Base-by-base conservation (phyloP, 2,113 vertebrate genomes). In the Leucosticte australis region DNA sequence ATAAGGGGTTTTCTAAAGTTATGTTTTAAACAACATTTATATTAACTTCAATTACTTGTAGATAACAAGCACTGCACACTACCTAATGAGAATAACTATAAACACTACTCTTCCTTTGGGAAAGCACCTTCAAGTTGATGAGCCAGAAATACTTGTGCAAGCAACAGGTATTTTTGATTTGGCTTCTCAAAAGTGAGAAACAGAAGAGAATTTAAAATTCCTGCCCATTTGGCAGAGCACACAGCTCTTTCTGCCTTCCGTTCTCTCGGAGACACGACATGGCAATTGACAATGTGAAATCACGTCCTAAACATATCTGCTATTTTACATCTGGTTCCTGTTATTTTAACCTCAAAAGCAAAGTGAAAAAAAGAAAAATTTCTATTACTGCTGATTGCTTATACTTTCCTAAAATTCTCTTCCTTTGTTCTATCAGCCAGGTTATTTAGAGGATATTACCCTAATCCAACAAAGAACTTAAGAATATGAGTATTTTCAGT, bases 311-410 rank as follows among this genome's bases (percentile, higher is more conserved):
- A 88, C 6, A 0, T 89, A 88, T 93, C 85, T 88, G 79, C 85
- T 81, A 37, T 63, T 83, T 90, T 87, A 94, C 90, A 96, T 83
- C 90, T 94, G 82, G 88, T 90, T 95, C 85, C 83, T 93, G 73
- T 89, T 96, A 95, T 86, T 94, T 88, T 92, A 90, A 93, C 92
- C 79, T 93, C 64, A 83, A 52, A 74, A 90, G 71, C 39, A 75
- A 90, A 85, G 0, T 26, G 21, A 21, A 18, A 37, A 24, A n/a
- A n/a, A 33, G 13, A 28, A 63, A 70, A 56, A 31, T 4, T 37
- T 35, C 1, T 5, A n/a, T 88, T 91, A 91, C 82, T 78, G 64
- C 73, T 83, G 83, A 91, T 70, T 24, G 31, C 77, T 93, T 90
- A 47, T 42, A 65, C 62, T 93, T 93, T 28, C 33, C 78, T 62